Base-by-base conservation (phyloP, 2,888 invertebrate species). In the Hemistola chrysoprasaria region DNA sequence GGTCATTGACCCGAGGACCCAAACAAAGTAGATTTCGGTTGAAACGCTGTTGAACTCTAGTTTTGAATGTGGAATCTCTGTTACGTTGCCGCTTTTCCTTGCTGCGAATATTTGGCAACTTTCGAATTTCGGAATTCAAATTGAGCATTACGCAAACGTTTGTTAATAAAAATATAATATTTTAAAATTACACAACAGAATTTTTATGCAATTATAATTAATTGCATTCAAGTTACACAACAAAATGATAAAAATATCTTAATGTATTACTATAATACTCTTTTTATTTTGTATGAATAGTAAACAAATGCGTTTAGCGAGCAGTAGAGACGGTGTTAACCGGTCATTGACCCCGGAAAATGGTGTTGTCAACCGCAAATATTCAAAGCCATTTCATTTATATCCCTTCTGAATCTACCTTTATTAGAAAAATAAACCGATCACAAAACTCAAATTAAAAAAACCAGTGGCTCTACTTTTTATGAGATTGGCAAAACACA, bases 11-110 rank as follows among this genome's bases (percentile, higher is more conserved):
- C 89, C 81, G 71, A 61, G 78, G 82, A 84, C 87, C 87, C 86
- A 87, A 87, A 88, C 87, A 87, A 85, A 83, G 86, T 86, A 79
- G 83, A 86, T 83, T 88, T 87, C 83, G 87, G 86, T 44, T 87
- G 85, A 84, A 86, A 84, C 80, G 87, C 76, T 85, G 77, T 85
- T 87, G 87, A 87, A 87, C 88, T 80, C 83, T 79, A 83, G 81
- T 77, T 79, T 72, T 71, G 76, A 79, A 79, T 75, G 78, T 73
- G 69, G 78, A 75, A 75, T 75, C 78, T 64, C 67, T 65, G 66
- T 71, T 71, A 68, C 67, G 62, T 68, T 60, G 64, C 56, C 62
- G 63, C 59, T 66, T 70, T 71, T 65, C 63, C 67, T 69, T 64
- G 63, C 65, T 67, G 80, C 78, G 66, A 79, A 74, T 76, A 72